These are phyloP conservation scores for Podarcis siculus DNA, from an alignment of 2,797 vertebrate genomes.

Conservation along the genomic window DNA sequence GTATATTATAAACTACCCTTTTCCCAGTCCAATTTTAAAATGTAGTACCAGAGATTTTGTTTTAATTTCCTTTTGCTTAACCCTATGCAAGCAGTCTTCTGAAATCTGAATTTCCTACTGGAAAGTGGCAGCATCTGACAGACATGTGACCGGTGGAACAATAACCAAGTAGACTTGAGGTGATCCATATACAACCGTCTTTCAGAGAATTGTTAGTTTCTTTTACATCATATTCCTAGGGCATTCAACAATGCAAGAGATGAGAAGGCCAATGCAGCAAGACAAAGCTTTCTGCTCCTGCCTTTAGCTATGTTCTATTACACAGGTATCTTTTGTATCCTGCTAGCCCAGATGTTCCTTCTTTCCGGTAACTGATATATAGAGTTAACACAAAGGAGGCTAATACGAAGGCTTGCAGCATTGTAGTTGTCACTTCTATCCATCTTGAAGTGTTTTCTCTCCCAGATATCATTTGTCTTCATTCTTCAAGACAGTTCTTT, in stretches of 20 bases:
- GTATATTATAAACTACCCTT: not conserved
- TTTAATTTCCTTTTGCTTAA: not conserved
- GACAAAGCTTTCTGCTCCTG: not conserved
- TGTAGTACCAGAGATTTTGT: not conserved
- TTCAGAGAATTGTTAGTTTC: not conserved
- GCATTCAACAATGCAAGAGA: not conserved
- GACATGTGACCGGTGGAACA: no score
- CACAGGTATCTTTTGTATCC: constrained; percentile 34
- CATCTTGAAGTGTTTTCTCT: constrained; percentile 39
- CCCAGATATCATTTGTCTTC: constrained; percentile 61
- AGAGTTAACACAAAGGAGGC: constrained; percentile 26
- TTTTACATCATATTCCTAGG: not conserved
- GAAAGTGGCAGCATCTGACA: not conserved
- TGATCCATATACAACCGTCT: not conserved
- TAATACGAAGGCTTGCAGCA: constrained; percentile 6
- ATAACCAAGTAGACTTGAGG: not conserved
- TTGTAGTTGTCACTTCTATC: constrained; percentile 36
- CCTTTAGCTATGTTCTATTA: constrained; percentile 43
- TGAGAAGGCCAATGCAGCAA: no score
- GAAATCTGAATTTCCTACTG: not conserved
- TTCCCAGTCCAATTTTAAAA: not conserved
- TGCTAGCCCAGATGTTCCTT: constrained; percentile 8
- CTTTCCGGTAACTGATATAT: constrained; percentile 22
- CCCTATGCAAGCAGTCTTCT: not conserved
- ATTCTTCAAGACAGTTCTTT: constrained; percentile 58